These are phyloP conservation scores for Camelus bactrianus DNA, from an alignment of 2,113 vertebrate species.

Conservation along the genomic window DNA sequence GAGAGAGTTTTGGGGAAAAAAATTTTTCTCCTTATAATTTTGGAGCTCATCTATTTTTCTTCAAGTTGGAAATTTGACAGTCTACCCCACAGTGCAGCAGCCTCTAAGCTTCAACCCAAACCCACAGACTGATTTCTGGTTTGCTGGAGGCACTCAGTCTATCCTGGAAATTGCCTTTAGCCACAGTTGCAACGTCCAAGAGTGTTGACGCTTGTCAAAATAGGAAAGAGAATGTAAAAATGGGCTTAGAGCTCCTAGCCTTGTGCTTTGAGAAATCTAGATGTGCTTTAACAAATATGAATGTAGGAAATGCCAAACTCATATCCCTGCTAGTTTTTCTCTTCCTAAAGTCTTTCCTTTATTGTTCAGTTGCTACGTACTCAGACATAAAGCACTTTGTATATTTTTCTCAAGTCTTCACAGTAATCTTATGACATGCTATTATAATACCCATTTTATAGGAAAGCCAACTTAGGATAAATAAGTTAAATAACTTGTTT, in stretches of 20 bases:
- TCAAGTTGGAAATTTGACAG: not conserved
- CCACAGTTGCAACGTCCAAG: not conserved
- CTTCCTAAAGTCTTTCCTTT: not conserved
- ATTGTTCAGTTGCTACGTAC: not conserved
- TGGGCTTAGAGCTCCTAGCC: not conserved
- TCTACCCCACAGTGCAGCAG: not conserved
- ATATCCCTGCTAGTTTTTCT: not conserved
- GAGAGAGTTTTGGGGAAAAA: not conserved
- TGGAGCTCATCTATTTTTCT: constrained; percentile 10
- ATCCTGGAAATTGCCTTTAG: not conserved
- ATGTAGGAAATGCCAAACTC: not conserved
- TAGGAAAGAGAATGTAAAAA: constrained; percentile 7
- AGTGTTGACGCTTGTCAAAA: not conserved
- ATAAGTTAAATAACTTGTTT: not conserved
- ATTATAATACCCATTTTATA: constrained; percentile 33
- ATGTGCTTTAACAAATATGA: not conserved
- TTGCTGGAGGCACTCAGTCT: not conserved
- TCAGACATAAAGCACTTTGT: not conserved
- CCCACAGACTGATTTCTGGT: not conserved
- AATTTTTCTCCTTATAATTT: not conserved
- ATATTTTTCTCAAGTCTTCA: not conserved
- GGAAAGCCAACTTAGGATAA: not conserved
- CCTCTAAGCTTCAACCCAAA: not conserved
- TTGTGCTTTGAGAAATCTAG: not conserved
- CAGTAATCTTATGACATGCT: not conserved